A percentile compares a stretch with the other conserved stretches of the same genome.
phyloP scores from a whole-genome alignment of 2,113 vertebrate species.

The Meriones unguiculatus region DNA sequence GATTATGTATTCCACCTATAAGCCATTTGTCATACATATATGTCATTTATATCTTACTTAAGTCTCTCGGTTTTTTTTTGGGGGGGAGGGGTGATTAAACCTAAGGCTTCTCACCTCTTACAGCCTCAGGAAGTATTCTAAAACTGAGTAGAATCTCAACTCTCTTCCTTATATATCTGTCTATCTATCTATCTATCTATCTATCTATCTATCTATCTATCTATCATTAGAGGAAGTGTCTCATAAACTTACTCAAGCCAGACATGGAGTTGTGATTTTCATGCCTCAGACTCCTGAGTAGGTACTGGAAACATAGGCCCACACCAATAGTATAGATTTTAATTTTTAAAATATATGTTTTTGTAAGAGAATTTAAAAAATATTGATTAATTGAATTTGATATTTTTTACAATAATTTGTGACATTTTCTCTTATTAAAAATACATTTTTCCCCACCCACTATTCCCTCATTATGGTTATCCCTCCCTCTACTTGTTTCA shows the following conservation, averaged over 20 bases:
- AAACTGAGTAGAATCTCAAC: background rate
- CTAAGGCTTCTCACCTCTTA: background rate
- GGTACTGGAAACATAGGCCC: background rate
- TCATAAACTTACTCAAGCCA: background rate
- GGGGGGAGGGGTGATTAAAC: background rate
- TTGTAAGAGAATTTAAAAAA: background rate
- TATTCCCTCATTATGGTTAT: background rate
- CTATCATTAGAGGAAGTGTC: background rate
- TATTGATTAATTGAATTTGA: background rate
- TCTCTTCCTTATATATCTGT: background rate
- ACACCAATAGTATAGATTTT: background rate
- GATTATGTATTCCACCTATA: constrained; percentile 1
- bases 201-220: background rate
- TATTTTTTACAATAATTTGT: background rate
- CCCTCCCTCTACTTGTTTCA: background rate
- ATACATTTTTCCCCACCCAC: background rate
- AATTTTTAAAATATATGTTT: constrained; percentile 14
- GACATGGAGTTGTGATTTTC: background rate
- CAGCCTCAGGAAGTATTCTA: background rate
- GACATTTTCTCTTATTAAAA: background rate
- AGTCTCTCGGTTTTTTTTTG: background rate
- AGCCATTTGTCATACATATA: background rate
- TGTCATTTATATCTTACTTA: background rate
- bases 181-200: background rate
- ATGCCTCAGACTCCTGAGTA: background rate